phyloP scores from a whole-genome alignment of 2,888 invertebrate genomes.

The Drosophila prolongata region DNA sequence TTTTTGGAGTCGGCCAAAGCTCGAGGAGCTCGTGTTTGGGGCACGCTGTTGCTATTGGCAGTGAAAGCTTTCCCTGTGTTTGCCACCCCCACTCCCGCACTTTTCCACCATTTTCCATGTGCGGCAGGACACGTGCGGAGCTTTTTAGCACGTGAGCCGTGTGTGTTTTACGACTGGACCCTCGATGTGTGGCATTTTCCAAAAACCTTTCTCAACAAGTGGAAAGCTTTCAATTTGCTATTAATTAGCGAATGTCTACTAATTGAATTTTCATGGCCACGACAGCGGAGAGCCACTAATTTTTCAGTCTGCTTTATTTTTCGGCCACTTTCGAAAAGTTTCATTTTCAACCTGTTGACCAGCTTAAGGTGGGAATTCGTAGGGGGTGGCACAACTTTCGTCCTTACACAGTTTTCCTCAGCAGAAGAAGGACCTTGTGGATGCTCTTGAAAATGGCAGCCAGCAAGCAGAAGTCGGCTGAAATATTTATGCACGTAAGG shows the following conservation, averaged over 20 bases:
- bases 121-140: constrained; percentile 46
- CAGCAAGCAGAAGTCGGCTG: constrained; percentile 54
- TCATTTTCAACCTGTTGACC: constrained; percentile 67
- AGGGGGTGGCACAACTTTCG: constrained; percentile 40
- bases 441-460: constrained; percentile 74
- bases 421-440: constrained; percentile 65
- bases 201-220: constrained; percentile 68
- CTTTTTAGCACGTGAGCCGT: constrained; percentile 47
- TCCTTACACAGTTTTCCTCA: constrained; percentile 56
- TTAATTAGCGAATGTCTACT: constrained; percentile 65
- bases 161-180: constrained; percentile 32
- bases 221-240: constrained; percentile 69
- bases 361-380: constrained; percentile 1
- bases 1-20: constrained; percentile 44
- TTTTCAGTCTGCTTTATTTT: constrained; percentile 5
- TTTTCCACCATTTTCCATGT: constrained; percentile 9
- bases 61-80: constrained; percentile 33
- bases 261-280: constrained; percentile 71
- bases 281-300: constrained; percentile 14
- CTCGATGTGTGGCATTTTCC: constrained; percentile 32
- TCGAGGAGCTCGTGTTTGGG: constrained; percentile 48
- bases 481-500: constrained; percentile 75
- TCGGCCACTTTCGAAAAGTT: constrained; percentile 23
- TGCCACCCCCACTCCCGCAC: not conserved
- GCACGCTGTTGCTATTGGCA: constrained; percentile 55